Evolutionary conservation across 2,797 vertebrate genomes (phyloP).

Genomic region (Gouania willdenowi): DNA sequence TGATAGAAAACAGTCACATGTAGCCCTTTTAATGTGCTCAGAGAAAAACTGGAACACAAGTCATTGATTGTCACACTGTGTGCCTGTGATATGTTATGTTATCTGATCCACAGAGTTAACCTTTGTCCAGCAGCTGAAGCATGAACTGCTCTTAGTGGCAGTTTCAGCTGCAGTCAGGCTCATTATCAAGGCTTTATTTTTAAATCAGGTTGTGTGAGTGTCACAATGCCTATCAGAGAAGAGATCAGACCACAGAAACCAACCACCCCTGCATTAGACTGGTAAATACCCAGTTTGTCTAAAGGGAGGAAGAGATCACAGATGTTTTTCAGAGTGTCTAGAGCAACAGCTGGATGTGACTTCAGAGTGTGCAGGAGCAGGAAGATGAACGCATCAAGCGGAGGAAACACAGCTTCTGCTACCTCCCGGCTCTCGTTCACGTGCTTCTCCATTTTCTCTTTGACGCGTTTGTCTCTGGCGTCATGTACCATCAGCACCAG

Average conservation of each 20-base stretch:
- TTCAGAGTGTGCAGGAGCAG: constrained; percentile 76
- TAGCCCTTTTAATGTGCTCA: too few relatives aligned
- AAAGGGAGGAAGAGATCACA: constrained; percentile 90
- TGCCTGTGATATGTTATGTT: too few relatives aligned
- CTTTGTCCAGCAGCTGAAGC: too few relatives aligned
- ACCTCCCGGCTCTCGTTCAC: constrained; percentile 41
- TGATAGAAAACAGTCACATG: too few relatives aligned
- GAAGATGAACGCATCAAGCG: constrained; percentile 73
- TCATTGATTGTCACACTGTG: too few relatives aligned
- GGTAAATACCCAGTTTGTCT: constrained; percentile 83
- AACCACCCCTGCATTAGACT: constrained; percentile 79
- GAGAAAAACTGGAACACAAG: too few relatives aligned
- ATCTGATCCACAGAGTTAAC: too few relatives aligned
- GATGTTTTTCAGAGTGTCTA: constrained; percentile 87
- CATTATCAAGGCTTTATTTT: constrained; percentile 75
- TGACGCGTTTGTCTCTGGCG: constrained; percentile 47
- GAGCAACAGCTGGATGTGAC: constrained; percentile 79
- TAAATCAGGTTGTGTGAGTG: constrained; percentile 77
- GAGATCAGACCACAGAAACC: constrained; percentile 90
- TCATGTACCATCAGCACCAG: constrained; percentile 72
- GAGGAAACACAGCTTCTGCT: constrained; percentile 54
- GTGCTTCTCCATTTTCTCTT: constrained; percentile 44
- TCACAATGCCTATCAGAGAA: constrained; percentile 86
- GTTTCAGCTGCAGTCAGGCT: too few relatives aligned
- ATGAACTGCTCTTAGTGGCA: too few relatives aligned